Base-by-base conservation (phyloP, 2,797 vertebrate genomes). In the Typhlichthys eigenmanni region DNA sequence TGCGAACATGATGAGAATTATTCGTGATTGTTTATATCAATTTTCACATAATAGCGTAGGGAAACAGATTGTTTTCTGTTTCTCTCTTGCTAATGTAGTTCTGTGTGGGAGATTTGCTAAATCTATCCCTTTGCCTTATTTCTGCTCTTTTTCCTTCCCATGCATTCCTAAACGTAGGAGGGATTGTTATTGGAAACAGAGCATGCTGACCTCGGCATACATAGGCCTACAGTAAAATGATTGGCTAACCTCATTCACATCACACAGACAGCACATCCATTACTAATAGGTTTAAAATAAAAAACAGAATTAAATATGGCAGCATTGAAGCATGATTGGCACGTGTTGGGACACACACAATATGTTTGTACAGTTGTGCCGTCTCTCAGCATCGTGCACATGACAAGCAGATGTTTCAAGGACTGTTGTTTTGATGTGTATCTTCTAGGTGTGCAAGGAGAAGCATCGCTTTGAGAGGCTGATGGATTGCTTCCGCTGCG, bases 401-500 rank as follows among this genome's bases (percentile, higher is more conserved):
- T 52, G 14, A 58, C n/a, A 17, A 51, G 29, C 17, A 52, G 10
- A 47, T 45, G 16, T 32, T 24, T 29, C 47, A 0, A 50, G 32
- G 4, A 55, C 14, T 7, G 29, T 43, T 51, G 6, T 57, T 8
- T 58, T 34, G 0, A 19, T 58, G 52, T 19, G 2, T 79, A 7
- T 7, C 1, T 66, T 76, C 58, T 72, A 99, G 97, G 97, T 99
- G 56, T 99, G 97, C 81, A 96, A 98, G 80, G 97, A 99, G 85
- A 93, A 95, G 71, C 95, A 97, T 72, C 96, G 97, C 68, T 99
- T 99, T 32, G 97, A 99, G 89, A 95, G 96, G 81, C 90, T 99
- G 67, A 98, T 99, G 97, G 97, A 98, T 16, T 96, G 97, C 43
- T 99, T 99, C 87, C 94, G 95, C 63, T 91, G 94, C 1, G 97